Percentiles rank a stretch among this genome's conserved stretches.
Evolutionary conservation across 2,888 invertebrate genomes (phyloP).

Genomic region (Lissonota sp.): DNA sequence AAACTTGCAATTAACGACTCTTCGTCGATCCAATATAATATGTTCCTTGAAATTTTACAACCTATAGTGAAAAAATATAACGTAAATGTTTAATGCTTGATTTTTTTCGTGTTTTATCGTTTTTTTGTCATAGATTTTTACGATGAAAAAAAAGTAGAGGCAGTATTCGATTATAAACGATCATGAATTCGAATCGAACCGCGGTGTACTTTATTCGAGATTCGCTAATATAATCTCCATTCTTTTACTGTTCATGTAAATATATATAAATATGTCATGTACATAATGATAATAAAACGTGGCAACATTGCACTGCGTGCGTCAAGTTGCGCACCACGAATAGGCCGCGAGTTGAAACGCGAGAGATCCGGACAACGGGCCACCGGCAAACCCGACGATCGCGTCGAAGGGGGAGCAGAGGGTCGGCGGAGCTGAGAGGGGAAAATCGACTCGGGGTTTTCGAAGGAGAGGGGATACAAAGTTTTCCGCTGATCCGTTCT

Average conservation of each 20-base stretch:
- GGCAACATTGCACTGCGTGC: constrained; percentile 76
- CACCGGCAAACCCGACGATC: constrained; percentile 34
- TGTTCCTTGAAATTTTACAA: too few species aligned
- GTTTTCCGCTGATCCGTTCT: constrained; percentile 57
- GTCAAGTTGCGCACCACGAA: constrained; percentile 77
- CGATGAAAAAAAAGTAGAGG: too few species aligned
- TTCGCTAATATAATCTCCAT: constrained; percentile 16
- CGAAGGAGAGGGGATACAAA: constrained; percentile 49
- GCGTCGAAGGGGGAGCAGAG: constrained; percentile 49
- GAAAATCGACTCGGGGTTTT: constrained; percentile 29
- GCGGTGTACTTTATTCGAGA: constrained; percentile 32
- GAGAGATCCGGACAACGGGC: constrained; percentile 67
- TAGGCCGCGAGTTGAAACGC: constrained; percentile 63
- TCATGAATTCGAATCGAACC: constrained; percentile 63
- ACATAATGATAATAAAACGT: constrained; percentile 51
- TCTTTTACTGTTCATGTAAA: not conserved
- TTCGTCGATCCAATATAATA: too few species aligned
- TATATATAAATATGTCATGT: not conserved
- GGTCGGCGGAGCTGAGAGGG: constrained; percentile 36
- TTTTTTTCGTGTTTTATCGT: too few species aligned
- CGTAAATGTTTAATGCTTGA: too few species aligned
- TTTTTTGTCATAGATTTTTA: too few species aligned
- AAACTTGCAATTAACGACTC: too few species aligned
- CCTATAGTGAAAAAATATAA: too few species aligned
- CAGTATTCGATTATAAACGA: too few species aligned